Conservation (phyloP, 2,888 invertebrate genomes). For the Trichogramma evanescens region DNA sequence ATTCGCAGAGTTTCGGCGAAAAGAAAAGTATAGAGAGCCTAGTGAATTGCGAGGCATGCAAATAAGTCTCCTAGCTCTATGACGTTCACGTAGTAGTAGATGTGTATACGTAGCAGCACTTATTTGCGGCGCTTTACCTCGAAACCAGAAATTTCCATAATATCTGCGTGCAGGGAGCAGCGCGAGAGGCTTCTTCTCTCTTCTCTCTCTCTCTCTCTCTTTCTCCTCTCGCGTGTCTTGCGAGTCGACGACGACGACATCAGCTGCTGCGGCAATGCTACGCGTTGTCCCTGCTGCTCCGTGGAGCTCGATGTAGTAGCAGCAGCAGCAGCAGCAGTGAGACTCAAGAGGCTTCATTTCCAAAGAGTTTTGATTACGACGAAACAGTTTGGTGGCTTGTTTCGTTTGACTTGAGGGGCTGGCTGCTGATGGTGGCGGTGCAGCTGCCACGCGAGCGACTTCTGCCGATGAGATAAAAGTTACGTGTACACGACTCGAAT, state of each 20-base stretch:
- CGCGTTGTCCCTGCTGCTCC: too few relatives aligned
- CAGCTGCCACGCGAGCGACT: background rate
- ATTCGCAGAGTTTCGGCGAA: too few relatives aligned
- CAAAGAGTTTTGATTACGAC: conserved; percentile 18
- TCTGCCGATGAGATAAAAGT: conserved; percentile 13
- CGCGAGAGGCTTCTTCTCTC: too few relatives aligned
- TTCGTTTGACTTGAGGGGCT: conserved; percentile 13
- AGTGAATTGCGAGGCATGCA: too few relatives aligned
- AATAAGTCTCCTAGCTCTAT: too few relatives aligned
- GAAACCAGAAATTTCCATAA: conserved; percentile 13
- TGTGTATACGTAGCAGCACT: too few relatives aligned
- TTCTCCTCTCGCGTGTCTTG: background rate
- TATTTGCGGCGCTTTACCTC: too few relatives aligned
- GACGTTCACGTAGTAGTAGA: too few relatives aligned
- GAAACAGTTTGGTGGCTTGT: conserved; percentile 2
- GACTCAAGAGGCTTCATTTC: conserved; percentile 7
- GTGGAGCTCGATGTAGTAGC: too few relatives aligned
- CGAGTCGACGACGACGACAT: background rate
- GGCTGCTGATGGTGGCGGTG: too few relatives aligned
- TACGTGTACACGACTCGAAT: background rate
- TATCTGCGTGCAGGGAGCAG: background rate
- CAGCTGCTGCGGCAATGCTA: background rate
- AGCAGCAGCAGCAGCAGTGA: too few relatives aligned
- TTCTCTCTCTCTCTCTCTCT: background rate
- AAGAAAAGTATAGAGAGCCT: too few relatives aligned